phyloP scores from a whole-genome alignment of 2,113 vertebrate genomes.

The Aspiorhynchus laticeps region DNA sequence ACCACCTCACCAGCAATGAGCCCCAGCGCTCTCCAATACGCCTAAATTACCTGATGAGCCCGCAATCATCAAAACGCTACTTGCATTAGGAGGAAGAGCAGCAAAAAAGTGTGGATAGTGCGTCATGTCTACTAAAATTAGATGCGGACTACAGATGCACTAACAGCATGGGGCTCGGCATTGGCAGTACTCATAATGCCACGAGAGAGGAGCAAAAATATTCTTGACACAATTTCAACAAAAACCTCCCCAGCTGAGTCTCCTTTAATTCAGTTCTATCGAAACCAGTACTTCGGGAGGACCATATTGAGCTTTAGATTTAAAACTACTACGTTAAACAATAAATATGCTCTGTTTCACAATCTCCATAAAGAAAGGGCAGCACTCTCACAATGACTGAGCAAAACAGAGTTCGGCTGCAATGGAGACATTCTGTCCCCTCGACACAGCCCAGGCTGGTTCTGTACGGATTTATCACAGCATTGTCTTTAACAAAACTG shows the following conservation, averaged over 20 bases:
- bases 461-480: neutral
- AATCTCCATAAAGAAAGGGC: neutral
- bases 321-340: neutral
- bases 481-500: neutral
- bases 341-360: neutral
- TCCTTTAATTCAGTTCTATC: neutral
- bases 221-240: neutral
- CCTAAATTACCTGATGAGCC: neutral
- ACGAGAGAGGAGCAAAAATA: neutral
- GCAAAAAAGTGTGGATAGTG: neutral
- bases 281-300: neutral
- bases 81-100: neutral
- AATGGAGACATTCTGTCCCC: neutral
- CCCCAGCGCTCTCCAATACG: neutral
- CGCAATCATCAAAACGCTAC: neutral
- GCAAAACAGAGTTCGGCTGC: neutral
- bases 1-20: neutral
- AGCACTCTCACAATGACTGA: neutral
- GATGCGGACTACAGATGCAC: constrained; percentile 25
- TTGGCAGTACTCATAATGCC: constrained; percentile 25
- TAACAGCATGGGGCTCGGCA: constrained; percentile 9
- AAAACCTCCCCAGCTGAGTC: neutral
- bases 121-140: constrained; percentile 25
- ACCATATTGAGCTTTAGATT: neutral
- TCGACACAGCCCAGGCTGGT: neutral